Conservation (phyloP, 64 coral and sea anemone species). For the Montipora capricornis region DNA sequence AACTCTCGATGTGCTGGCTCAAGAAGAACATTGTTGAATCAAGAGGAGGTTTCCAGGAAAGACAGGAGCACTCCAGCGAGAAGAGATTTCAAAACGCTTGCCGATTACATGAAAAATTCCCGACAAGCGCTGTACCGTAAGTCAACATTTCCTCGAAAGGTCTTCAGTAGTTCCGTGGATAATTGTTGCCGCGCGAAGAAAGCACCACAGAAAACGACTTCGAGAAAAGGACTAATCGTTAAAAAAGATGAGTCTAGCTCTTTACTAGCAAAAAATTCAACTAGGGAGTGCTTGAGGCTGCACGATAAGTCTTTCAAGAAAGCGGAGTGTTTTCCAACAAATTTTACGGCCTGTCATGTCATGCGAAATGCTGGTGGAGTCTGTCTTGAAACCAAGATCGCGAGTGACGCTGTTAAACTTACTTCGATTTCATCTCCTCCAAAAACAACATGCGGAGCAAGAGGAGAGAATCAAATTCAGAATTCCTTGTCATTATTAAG, state of each 20-base stretch:
- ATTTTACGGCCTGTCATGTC: background rate
- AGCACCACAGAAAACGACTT: background rate
- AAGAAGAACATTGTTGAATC: background rate
- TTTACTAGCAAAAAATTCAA: background rate
- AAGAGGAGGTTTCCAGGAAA: no score
- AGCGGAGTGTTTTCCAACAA: background rate
- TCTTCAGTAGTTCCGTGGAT: background rate
- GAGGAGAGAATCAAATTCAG: background rate
- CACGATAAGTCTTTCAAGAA: background rate
- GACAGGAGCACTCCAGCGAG: background rate
- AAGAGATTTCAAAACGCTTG: background rate
- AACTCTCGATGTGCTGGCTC: background rate
- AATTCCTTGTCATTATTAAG: background rate
- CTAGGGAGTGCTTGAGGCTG: background rate
- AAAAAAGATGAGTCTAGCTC: background rate
- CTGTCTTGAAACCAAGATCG: background rate
- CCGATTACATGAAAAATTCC: background rate
- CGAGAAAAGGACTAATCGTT: background rate
- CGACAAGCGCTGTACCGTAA: background rate
- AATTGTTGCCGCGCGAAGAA: background rate
- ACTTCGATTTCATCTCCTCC: background rate
- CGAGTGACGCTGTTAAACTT: background rate
- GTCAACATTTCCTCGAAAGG: constrained; percentile 9
- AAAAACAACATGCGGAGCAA: background rate
- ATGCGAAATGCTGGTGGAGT: background rate